Percentiles rank a stretch among this genome's conserved stretches.
Conservation (phyloP, 1,140 invertebrate genomes). For the Diabrotica undecimpunctata region DNA sequence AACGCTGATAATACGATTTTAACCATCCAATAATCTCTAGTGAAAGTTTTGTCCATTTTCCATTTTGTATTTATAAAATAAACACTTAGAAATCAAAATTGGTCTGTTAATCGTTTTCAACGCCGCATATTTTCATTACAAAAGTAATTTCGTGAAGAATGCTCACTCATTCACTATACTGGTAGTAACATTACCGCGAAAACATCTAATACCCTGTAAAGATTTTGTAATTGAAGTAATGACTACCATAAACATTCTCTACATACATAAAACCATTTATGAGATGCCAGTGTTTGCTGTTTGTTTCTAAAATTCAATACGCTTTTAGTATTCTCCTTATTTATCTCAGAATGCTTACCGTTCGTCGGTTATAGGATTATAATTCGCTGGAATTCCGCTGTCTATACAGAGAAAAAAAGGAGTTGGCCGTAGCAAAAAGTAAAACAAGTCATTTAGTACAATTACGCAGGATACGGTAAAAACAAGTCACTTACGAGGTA, state of each 20-base stretch:
- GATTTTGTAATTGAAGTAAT: not conserved
- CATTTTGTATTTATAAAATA: no score
- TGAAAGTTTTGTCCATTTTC: no score
- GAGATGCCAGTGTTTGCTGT: conserved; percentile 1
- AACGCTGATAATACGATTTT: no score
- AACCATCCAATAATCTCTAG: no score
- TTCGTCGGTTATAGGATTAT: not conserved
- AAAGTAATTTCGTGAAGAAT: not conserved
- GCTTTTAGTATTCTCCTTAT: not conserved
- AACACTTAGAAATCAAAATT: no score
- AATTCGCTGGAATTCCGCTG: not conserved
- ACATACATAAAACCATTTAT: not conserved
- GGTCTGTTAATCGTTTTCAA: no score
- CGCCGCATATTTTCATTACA: not conserved
- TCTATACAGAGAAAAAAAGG: not conserved
- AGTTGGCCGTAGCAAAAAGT: no score
- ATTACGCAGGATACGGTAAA: no score
- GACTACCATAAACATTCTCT: not conserved
- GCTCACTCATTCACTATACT: not conserved
- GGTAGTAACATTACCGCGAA: not conserved
- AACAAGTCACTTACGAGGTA: no score
- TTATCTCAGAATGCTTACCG: not conserved
- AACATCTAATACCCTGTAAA: conserved; percentile 2
- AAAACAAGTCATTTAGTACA: no score
- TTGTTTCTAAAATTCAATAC: not conserved